Base-by-base conservation (phyloP, 2,888 invertebrate species). In the Diarsia dahlii region DNA sequence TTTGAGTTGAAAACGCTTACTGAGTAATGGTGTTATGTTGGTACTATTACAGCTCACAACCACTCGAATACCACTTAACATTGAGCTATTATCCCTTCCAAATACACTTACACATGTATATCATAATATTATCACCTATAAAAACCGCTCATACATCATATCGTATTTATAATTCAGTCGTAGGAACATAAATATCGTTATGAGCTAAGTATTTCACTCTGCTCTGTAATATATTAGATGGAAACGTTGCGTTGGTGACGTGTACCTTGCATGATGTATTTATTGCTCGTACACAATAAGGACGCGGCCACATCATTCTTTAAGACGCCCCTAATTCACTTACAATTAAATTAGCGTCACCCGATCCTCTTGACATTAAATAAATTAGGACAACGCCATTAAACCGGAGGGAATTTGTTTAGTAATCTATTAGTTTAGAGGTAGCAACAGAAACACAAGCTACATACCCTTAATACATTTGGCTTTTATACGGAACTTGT, bases 341-440 rank as follows among this genome's bases (percentile, higher is more conserved):
- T 91, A 92, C 92, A 94, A 94, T 94, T 93, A 94, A 94, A 94
- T 94, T 93, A 93, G 89, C 91, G 93, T 93, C 93, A 93, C 92
- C 91, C 91, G 91, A 93, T 93, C 92, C 90, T 91, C 91, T 90
- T 90, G 92, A 92, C 91, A 91, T 90, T 93, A 94, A 94, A 93
- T 94, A 93, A 94, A 94, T 95, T 93, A 94, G 91, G 91, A 91
- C 90, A 90, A 89, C 90, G 88, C 92, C 92, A 93, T 94, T 94
- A 94, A 92, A 92, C 91, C 87, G 84, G 71, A 86, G 90, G 89
- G 90, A 93, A 92, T 94, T 92, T 91, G 92, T 93, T 93, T 91
- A 91, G 89, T 92, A 91, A 92, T 93, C 92, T 93, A 91, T 92
- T 92, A 93, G 66, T 78, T 73, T 58, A 54, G 65, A 46, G 45